Evolutionary conservation across 2,888 invertebrate genomes (phyloP).

Genomic region (Acrobasis suavella): DNA sequence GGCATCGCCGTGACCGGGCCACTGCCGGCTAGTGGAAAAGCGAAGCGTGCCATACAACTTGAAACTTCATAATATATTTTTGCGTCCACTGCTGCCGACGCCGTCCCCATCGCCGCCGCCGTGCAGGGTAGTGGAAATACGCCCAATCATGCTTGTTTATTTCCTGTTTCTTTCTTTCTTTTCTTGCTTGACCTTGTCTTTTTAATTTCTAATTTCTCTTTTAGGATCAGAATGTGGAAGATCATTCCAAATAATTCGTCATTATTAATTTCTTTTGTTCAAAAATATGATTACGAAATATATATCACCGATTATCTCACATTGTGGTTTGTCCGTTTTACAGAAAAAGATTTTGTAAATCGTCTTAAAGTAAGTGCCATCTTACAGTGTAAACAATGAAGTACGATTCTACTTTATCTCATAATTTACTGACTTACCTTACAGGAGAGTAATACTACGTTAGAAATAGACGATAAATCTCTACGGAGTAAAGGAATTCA

Average conservation of each 20-base stretch:
- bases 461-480: slow-evolving; percentile 51
- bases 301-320: slow-evolving; percentile 50
- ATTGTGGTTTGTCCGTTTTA: slow-evolving; percentile 46
- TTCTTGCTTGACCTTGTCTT: not conserved
- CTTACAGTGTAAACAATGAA: not conserved
- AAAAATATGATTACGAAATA: slow-evolving; percentile 38
- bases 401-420: not conserved
- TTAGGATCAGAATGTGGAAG: slow-evolving; percentile 28
- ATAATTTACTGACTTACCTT: slow-evolving; percentile 27
- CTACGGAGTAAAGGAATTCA: slow-evolving; percentile 49
- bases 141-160: no score
- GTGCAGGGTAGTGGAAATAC: no score
- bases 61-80: no score
- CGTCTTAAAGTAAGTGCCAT: slow-evolving; percentile 48
- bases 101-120: no score
- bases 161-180: no score
- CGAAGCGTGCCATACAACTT: no score
- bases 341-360: slow-evolving; percentile 44
- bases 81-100: no score
- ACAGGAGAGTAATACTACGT: slow-evolving; percentile 56
- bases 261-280: slow-evolving; percentile 20
- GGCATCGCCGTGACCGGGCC: no score
- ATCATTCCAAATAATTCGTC: slow-evolving; percentile 19
- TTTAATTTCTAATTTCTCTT: not conserved
- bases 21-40: no score